Evolutionary conservation across 2,113 vertebrate genomes (phyloP).

Genomic region (Neotragus pygmaeus): DNA sequence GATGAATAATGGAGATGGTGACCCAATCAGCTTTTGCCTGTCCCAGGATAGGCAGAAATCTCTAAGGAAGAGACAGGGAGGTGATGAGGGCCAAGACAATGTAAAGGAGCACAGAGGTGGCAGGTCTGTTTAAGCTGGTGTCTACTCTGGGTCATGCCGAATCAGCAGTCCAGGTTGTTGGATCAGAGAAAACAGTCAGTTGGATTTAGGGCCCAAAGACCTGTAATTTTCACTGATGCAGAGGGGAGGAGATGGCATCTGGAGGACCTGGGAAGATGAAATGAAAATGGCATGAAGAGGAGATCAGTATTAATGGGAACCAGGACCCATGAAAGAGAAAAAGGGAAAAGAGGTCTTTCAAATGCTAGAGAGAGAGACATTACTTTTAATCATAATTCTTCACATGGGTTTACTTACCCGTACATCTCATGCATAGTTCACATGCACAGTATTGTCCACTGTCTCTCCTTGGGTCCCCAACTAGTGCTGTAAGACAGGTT

Average conservation of each 20-base stretch:
- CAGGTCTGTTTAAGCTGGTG: neutral
- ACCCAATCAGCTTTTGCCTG: constrained; percentile 53
- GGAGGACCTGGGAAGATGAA: neutral
- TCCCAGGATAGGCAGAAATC: constrained; percentile 64
- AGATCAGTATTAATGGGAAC: neutral
- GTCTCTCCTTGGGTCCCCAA: neutral
- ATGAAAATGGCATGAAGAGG: neutral
- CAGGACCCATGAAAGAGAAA: neutral
- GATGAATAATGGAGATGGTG: constrained; percentile 4
- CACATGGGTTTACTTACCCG: neutral
- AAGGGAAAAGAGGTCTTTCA: neutral
- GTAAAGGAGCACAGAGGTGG: neutral
- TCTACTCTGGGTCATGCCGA: neutral
- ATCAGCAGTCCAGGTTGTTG: neutral
- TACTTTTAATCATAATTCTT: neutral
- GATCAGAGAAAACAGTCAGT: neutral
- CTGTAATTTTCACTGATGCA: neutral
- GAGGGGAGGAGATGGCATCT: neutral
- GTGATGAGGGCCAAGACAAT: neutral
- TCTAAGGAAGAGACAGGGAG: constrained; percentile 32
- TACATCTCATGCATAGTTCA: neutral
- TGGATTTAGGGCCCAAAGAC: neutral
- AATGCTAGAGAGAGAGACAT: neutral
- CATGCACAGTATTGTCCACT: neutral
- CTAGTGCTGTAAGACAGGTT: neutral